Conservation (phyloP, 1,140 invertebrate species). For the Ceratina japonica region DNA sequence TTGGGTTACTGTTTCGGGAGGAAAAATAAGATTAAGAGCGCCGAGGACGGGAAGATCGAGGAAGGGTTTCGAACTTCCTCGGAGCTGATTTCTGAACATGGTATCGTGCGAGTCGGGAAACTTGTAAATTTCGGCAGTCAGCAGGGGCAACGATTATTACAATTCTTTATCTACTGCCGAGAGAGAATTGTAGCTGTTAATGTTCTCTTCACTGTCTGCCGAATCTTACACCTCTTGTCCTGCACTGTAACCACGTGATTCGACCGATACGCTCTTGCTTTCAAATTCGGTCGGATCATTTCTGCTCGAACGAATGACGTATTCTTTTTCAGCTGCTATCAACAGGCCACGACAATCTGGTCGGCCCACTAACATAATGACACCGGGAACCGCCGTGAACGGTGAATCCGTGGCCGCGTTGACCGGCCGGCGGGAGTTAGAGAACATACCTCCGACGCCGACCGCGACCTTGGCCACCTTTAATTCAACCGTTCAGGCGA, state of each 20-base stretch:
- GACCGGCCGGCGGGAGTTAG: conserved; percentile 73
- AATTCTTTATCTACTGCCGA: too few species aligned
- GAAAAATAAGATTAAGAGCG: conserved; percentile 69
- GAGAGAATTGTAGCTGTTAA: too few species aligned
- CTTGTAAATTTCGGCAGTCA: too few species aligned
- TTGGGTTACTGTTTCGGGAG: conserved; percentile 69
- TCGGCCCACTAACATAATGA: conserved; percentile 77
- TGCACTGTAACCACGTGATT: too few species aligned
- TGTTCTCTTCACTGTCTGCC: too few species aligned
- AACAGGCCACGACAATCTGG: conserved; percentile 70
- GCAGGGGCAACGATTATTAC: too few species aligned
- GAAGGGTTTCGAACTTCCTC: conserved; percentile 5
- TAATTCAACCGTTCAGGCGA: conserved; percentile 55
- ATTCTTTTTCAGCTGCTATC: conserved; percentile 68
- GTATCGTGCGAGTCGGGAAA: not conserved
- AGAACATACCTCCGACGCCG: conserved; percentile 76
- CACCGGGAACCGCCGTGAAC: conserved; percentile 70
- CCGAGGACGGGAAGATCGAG: conserved; percentile 13
- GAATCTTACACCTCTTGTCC: too few species aligned
- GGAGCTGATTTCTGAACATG: conserved; percentile 16
- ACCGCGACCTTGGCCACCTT: conserved; percentile 58
- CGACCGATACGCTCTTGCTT: not conserved
- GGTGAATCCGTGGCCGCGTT: conserved; percentile 68
- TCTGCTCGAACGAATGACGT: not conserved
- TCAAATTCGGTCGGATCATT: too few species aligned